Conservation (phyloP, 2,113 vertebrate species). For the Tetrao urogallus region DNA sequence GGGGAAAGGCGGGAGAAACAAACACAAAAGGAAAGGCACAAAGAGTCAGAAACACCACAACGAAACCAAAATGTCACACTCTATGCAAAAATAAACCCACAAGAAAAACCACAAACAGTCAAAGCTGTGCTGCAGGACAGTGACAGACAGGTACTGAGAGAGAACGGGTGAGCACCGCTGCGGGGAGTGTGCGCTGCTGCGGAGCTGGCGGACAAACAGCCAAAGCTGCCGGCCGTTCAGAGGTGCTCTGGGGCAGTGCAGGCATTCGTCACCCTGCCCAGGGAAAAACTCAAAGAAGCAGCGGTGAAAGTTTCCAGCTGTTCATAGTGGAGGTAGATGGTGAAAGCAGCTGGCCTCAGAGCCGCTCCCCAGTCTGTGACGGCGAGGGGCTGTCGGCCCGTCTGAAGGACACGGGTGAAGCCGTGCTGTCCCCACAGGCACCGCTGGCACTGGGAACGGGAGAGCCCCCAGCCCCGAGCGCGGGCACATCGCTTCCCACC, state of each 20-base stretch:
- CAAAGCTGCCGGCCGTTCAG: not conserved
- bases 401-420: not conserved
- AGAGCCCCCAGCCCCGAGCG: not conserved
- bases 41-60: constrained; percentile 87
- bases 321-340: constrained; percentile 16
- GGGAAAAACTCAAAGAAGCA: constrained; percentile 25
- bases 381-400: not conserved
- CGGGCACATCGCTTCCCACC: not conserved
- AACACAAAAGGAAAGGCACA: constrained; percentile 91
- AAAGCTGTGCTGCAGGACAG: constrained; percentile 77
- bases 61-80: constrained; percentile 80
- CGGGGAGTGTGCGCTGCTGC: not conserved
- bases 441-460: not conserved
- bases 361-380: not conserved
- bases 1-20: constrained; percentile 85
- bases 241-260: not conserved
- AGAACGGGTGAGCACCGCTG: constrained; percentile 4
- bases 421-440: accelerated
- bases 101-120: constrained; percentile 51
- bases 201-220: constrained; percentile 8
- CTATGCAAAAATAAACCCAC: constrained; percentile 78
- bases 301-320: not conserved
- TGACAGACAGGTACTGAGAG: constrained; percentile 72
- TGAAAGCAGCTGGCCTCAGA: constrained; percentile 8
- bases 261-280: not conserved